Conservation (phyloP, 2,113 vertebrate genomes). For the Talpa occidentalis region DNA sequence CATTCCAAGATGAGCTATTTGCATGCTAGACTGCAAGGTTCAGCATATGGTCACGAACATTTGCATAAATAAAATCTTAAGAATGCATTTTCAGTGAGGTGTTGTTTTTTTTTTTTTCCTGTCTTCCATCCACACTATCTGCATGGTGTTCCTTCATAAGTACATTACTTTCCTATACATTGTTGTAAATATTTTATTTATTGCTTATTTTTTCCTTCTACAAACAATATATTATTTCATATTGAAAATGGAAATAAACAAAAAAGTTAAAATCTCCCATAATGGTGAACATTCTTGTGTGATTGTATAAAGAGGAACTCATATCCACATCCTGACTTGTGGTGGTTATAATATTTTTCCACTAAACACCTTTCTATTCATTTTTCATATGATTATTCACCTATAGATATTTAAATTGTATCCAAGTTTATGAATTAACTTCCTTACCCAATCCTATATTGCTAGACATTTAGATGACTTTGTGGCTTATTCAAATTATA, state of each 20-base stretch:
- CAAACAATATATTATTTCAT: neutral
- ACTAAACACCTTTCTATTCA: neutral
- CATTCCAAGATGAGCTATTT: conserved; percentile 38
- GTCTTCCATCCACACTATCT: neutral
- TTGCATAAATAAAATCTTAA: conserved; percentile 61
- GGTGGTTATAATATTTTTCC: neutral
- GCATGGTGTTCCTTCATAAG: neutral
- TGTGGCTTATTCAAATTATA: neutral
- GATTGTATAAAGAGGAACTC: neutral
- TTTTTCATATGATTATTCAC: neutral
- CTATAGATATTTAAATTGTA: neutral
- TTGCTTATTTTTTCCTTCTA: neutral
- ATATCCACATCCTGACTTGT: neutral
- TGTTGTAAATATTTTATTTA: neutral
- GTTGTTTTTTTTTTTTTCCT: conserved; percentile 27
- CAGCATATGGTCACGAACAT: conserved; percentile 37
- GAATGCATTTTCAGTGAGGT: conserved; percentile 20
- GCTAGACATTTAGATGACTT: neutral
- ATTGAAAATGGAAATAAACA: neutral
- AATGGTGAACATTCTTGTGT: neutral
- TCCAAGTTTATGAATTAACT: neutral
- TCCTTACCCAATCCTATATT: neutral
- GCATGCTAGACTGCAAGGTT: neutral
- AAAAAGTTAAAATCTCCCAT: neutral
- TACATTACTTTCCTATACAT: neutral